Base-by-base conservation (phyloP, 2,888 invertebrate species). In the Acrobasis suavella region DNA sequence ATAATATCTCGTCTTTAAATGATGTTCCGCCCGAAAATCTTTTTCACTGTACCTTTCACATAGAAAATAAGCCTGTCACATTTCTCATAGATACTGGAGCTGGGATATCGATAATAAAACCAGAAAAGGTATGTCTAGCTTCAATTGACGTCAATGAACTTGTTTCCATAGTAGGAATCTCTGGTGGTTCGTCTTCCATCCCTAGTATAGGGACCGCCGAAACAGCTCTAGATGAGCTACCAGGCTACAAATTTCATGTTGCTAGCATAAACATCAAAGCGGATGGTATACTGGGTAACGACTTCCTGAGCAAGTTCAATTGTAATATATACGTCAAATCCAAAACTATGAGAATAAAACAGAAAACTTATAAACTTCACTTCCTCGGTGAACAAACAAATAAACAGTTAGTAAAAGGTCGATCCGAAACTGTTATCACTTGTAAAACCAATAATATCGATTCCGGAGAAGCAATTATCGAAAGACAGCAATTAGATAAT, bases 91-190 rank as follows among this genome's bases (percentile, higher is more conserved):
- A 74, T 39, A 74, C 72, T 17, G 73, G 72, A 49, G 73, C 74
- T 12, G 72, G 63, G 15, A 71, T 73, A 9, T 73, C 74, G 0
- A 62, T 74, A 6, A 65, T 74, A 12, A 62, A 64, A 15, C 58
- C 52, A 8, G 64, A 71, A 16, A 70, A 70, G 64, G 69, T 72
- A 32, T 2, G 32, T 69, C 67, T 39, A 51, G 46, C 9, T 50
- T 37, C 56, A 37, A 37, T 72, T 16, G 64, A 74, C 62, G n/a
- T 61, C 39, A 64, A 65, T 10, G 59, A 72, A 15, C 67, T 60
- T 49, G 74, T 74, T 12, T 75, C 72, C 1, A 75, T 78, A 9
- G 61, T 74, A 62, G 76, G 75, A 15, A 65, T 75, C 17, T 74
- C 76, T 14, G 68, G 64, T 32, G 63, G 56, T 14, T 51, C 68